These are phyloP conservation scores for Sycophaga agraensis DNA, from an alignment of 1,140 invertebrate genomes.

Conservation along the genomic window DNA sequence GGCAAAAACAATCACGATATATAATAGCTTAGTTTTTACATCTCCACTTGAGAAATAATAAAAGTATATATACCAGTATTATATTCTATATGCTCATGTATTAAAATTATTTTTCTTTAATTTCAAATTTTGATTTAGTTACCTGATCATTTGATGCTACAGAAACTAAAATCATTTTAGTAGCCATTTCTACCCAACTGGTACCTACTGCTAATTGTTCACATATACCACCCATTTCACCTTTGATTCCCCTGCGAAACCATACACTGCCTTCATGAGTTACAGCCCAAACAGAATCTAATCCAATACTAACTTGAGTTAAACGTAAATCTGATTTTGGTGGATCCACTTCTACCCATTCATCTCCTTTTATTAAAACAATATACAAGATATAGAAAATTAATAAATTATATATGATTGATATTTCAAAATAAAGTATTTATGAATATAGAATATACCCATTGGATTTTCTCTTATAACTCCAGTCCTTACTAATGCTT, in stretches of 20 bases:
- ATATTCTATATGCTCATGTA: no score
- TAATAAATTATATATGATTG: not conserved
- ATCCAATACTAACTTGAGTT: conserved; percentile 78
- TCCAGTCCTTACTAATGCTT: conserved; percentile 76
- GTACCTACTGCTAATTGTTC: conserved; percentile 72
- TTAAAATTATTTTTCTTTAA: conserved; percentile 1
- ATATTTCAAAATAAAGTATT: not conserved
- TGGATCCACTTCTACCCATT: conserved; percentile 79
- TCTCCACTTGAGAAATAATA: no score
- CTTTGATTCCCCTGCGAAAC: conserved; percentile 84
- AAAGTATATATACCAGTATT: no score
- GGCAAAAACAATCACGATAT: no score
- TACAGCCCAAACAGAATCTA: conserved; percentile 84
- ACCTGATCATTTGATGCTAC: conserved; percentile 86
- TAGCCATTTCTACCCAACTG: conserved; percentile 84
- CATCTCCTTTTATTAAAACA: conserved; percentile 64
- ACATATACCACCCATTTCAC: conserved; percentile 67
- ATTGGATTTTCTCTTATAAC: conserved; percentile 72
- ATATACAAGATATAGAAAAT: no score
- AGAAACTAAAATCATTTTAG: conserved; percentile 78
- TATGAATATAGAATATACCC: conserved; percentile 52
- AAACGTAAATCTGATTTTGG: conserved; percentile 71
- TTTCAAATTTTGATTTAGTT: conserved; percentile 33
- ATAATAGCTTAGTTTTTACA: no score
- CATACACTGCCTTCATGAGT: conserved; percentile 83